Base-by-base conservation (phyloP, 2,113 vertebrate species). In the Ptilonorhynchus violaceus region DNA sequence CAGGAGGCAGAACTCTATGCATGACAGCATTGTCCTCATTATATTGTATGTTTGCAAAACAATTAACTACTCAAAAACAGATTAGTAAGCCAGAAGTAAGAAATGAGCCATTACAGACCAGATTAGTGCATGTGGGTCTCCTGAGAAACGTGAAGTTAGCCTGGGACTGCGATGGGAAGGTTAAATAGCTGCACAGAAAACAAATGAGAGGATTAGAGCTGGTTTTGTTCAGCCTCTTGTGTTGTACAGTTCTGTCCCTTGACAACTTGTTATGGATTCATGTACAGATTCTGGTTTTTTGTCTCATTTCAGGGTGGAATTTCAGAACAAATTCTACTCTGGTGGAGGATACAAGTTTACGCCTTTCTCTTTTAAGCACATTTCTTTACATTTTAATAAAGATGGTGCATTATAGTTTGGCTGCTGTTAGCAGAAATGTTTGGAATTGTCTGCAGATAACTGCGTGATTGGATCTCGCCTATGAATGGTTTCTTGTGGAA, bases 321-420 rank as follows among this genome's bases (percentile, higher is more conserved):
- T 99, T 98, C 99, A 99, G 97, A 99, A 98, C 97, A 99, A 99
- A 91, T 99, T 99, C 98, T 99, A 99, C 92, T 96, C 98, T 30
- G 99, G 99, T 41, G 97, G 97, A 74, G 99, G 99, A 89, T 97
- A 99, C 98, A 99, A 99, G 97, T 99, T 99, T 96, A 97, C 98
- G 16, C 99, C 99, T 59, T 99, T 99, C 95, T 98, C 98, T 55
- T 99, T 99, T 95, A 98, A 98, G 93, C 98, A 99, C 22, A 97
- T 99, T 79, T 98, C 98, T 70, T 98, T 98, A 78, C 98, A 98
- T 97, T 99, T 98, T 93, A 98, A 98, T 85, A 97, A 97, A 37
- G 98, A 99, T 11, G 97, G 98, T 37, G 55, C 96, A 55, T 97
- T 97, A 27, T 99, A 98, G 98, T 92, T 74, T 39, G 47, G 62